Evolutionary conservation across 2,113 vertebrate genomes (phyloP).

Genomic region (Heterocephalus glaber): DNA sequence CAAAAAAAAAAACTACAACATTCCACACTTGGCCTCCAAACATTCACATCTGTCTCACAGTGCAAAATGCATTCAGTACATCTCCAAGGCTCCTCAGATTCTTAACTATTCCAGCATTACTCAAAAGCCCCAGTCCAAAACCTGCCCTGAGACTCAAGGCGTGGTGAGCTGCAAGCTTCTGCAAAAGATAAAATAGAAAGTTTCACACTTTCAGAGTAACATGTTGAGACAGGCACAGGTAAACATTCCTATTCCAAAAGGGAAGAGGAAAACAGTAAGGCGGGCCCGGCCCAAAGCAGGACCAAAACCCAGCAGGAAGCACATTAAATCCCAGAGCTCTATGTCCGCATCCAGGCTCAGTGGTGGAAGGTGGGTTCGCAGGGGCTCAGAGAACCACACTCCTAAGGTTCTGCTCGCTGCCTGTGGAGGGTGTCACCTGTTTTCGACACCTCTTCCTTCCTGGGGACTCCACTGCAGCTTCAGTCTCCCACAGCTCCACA

Average conservation of each 20-base stretch:
- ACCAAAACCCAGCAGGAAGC: not conserved
- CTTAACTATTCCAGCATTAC: not conserved
- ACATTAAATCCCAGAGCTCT: not conserved
- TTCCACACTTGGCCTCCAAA: not conserved
- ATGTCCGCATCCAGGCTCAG: not conserved
- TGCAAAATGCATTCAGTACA: not conserved
- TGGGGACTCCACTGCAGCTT: not conserved
- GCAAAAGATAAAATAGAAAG: not conserved
- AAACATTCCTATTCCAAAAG: not conserved
- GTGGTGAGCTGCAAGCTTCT: not conserved
- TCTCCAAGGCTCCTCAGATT: not conserved
- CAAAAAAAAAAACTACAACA: too few species aligned
- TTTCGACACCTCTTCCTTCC: not conserved
- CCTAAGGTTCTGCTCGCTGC: too few species aligned
- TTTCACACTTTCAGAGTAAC: not conserved
- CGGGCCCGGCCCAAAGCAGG: too few species aligned
- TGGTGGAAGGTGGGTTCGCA: too few species aligned
- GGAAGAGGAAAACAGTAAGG: not conserved
- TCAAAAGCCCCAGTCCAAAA: not conserved
- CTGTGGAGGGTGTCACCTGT: not conserved
- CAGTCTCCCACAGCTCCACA: not conserved
- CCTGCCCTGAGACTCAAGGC: not conserved
- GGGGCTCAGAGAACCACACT: too few species aligned
- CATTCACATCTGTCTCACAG: too few species aligned
- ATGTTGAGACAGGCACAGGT: not conserved